Evolutionary conservation across 1,140 invertebrate genomes (phyloP).

Genomic region (Megathymus violae): DNA sequence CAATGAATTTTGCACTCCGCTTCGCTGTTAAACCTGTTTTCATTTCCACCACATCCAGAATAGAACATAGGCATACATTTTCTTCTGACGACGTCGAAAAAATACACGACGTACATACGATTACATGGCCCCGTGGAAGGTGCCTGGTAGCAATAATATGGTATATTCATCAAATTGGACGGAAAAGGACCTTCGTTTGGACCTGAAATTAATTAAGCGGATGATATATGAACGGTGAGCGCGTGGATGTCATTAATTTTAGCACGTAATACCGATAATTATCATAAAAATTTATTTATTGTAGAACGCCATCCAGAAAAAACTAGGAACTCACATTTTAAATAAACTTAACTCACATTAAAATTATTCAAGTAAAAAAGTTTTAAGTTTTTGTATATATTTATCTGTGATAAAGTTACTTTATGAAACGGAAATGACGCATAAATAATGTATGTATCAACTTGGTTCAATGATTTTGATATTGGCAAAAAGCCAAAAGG

Average conservation of each 20-base stretch:
- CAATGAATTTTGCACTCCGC: conserved; percentile 58
- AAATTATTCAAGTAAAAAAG: no score
- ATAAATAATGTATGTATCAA: no score
- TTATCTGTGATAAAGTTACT: no score
- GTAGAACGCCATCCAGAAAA: background rate
- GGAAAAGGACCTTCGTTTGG: conserved; percentile 67
- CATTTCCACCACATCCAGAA: conserved; percentile 74
- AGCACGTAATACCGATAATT: conserved; percentile 20
- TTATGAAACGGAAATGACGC: no score
- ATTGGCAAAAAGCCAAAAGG: no score
- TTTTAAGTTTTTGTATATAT: no score
- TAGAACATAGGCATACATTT: conserved; percentile 72
- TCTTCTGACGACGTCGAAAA: conserved; percentile 65
- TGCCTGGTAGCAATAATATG: conserved; percentile 73
- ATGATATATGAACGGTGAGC: conserved; percentile 21
- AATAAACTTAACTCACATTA: no score
- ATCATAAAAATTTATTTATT: conserved; percentile 29
- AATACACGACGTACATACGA: conserved; percentile 59
- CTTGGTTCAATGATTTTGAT: no score
- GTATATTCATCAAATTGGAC: conserved; percentile 62
- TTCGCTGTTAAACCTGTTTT: conserved; percentile 63
- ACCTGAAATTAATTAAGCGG: conserved; percentile 57
- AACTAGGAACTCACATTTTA: no score
- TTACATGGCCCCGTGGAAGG: conserved; percentile 67
- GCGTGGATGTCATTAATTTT: conserved; percentile 27